Evolutionary conservation across 2,797 vertebrate species (phyloP), one percentile per base, ranked within the genome.

Genomic region (Staurois parvus): DNA sequence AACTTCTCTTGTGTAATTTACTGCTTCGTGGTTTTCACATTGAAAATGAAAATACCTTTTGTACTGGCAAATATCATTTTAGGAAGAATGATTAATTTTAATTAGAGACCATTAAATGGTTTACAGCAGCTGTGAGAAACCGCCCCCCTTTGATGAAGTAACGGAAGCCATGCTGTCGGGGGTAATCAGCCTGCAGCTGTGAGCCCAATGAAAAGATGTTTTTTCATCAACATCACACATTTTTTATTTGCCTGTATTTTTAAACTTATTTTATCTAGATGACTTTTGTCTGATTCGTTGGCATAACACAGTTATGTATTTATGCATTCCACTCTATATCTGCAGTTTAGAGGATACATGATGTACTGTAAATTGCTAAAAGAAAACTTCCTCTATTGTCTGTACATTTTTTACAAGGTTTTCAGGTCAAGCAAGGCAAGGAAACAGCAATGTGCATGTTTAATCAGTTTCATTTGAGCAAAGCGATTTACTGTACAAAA

Each of bases 61-160:
- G 76, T 78, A 66, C 68, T 84, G 34, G 75, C 64, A 85, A 79
- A 85, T 85, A 85, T 79, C 52, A 80, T 80, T 67, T 85, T 68
- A 72, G 72, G 40, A 85, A 68, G 32, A 80, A 80, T 52, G 79
- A 80, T 85, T 80, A 56, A 30, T 80, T 85, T 80, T 75, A 80
- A 85, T 80, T 75, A 80, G 70, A 80, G 62, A 56, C 37, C 52
- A 80, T 80, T 85, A 85, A 75, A 80, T 24, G 62, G 76, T 75
- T 85, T 80, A 68, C 40, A 80, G 29, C 77, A 80, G 62, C 84
- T 74, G 70, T 24, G 69, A 72, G 42, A 67, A 74, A 34, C 68
- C 70, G 28, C 77, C 69, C 69, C 52, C 29, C 32, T 79, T 73
- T 68, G 56, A 79, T 74, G 70, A 80, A 79, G 15, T 72, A 66